Percentiles rank a stretch among this genome's conserved stretches.
Evolutionary conservation across 2,113 vertebrate genomes (phyloP).

Genomic region (Epinephelus fuscoguttatus): DNA sequence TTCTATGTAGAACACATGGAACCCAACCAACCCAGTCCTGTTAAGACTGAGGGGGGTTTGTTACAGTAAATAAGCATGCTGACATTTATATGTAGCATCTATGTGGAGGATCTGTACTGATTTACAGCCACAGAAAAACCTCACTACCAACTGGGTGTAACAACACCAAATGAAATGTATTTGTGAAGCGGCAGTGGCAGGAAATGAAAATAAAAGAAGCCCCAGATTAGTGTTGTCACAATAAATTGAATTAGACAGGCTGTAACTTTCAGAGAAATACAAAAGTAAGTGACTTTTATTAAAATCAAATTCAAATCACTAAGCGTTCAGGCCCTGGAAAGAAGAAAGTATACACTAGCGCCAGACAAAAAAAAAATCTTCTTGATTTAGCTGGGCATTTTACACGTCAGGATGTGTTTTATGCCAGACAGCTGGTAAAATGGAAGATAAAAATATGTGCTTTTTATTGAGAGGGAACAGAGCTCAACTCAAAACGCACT

Average conservation of each 20-base stretch:
- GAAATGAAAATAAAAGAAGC: not conserved
- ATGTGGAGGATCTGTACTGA: not conserved
- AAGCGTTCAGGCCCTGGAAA: slow-evolving; percentile 8
- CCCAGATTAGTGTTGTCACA: not conserved
- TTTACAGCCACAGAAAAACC: slow-evolving; percentile 6
- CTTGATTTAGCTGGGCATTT: slow-evolving; percentile 22
- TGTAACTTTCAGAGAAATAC: not conserved
- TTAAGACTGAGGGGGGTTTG: not conserved
- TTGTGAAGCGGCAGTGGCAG: not conserved
- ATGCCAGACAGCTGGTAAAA: slow-evolving; percentile 35
- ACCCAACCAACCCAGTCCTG: not conserved
- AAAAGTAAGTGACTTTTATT: not conserved
- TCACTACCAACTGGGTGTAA: not conserved
- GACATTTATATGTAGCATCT: slow-evolving; percentile 15
- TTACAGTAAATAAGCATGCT: slow-evolving; percentile 9
- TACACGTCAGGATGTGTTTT: slow-evolving; percentile 26
- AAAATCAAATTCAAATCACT: slow-evolving; percentile 10
- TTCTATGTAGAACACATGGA: slow-evolving; percentile 34
- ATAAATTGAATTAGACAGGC: not conserved
- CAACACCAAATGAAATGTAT: not conserved
- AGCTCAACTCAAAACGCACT: slow-evolving; percentile 42
- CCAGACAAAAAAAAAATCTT: slow-evolving; percentile 10
- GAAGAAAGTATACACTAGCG: not conserved
- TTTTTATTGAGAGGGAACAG: slow-evolving; percentile 32
- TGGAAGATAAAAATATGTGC: slow-evolving; percentile 35